Percentiles rank a stretch among this genome's conserved stretches.
phyloP scores from a whole-genome alignment of 2,888 invertebrate genomes.

The Dyspetes luteomarginatus region DNA sequence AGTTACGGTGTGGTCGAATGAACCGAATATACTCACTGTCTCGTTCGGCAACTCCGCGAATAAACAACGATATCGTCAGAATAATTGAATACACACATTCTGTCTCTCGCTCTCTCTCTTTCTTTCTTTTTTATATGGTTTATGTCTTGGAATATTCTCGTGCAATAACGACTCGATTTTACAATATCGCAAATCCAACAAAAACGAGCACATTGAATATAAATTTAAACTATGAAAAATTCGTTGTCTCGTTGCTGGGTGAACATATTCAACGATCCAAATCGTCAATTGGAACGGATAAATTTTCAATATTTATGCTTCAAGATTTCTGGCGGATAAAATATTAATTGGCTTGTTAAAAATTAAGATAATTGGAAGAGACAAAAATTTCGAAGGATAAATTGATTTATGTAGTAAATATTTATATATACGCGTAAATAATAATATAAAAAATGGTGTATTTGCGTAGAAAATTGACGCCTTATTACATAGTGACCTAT shows the following conservation, averaged over 20 bases:
- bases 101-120: too few relatives aligned
- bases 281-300: slow-evolving; percentile 37
- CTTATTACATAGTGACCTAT: slow-evolving; percentile 86
- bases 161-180: slow-evolving; percentile 1
- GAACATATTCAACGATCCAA: slow-evolving; percentile 45
- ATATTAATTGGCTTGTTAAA: not conserved
- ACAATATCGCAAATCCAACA: not conserved
- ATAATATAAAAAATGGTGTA: slow-evolving; percentile 75
- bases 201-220: slow-evolving; percentile 5
- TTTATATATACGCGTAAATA: not conserved
- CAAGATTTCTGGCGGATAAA: slow-evolving; percentile 17
- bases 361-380: not conserved
- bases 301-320: slow-evolving; percentile 11
- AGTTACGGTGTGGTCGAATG: slow-evolving; percentile 10
- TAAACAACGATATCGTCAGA: slow-evolving; percentile 1
- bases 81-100: not conserved
- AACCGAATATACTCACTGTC: slow-evolving; percentile 4
- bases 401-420: not conserved
- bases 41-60: slow-evolving; percentile 3
- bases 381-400: not conserved
- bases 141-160: slow-evolving; percentile 14
- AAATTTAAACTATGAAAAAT: slow-evolving; percentile 46
- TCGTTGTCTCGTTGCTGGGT: slow-evolving; percentile 9
- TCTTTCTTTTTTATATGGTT: not conserved
- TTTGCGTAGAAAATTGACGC: slow-evolving; percentile 84